Evolutionary conservation across 2,797 vertebrate genomes (phyloP).

Genomic region (Acanthis flammea): DNA sequence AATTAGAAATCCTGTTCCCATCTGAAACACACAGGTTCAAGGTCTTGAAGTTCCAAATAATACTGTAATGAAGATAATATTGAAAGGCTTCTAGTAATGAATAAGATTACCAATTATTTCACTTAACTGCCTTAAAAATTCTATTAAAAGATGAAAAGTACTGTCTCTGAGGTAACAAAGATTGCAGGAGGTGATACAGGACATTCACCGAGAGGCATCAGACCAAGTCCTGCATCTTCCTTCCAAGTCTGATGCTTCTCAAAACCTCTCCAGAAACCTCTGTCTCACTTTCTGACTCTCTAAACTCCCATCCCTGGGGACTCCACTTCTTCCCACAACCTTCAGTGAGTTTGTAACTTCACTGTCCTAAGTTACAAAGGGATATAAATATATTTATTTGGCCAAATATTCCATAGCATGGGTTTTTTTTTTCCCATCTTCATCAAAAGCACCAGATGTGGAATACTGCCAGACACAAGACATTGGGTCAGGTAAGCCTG

Average conservation of each 20-base stretch:
- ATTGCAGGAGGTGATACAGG: background rate
- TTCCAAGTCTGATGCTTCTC: background rate
- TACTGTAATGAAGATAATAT: background rate
- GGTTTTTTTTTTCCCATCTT: fast-evolving
- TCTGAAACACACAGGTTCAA: background rate
- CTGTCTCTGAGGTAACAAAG: background rate
- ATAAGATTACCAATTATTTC: background rate
- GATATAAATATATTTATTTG: background rate
- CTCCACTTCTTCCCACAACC: background rate
- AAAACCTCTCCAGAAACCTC: background rate
- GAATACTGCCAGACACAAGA: background rate
- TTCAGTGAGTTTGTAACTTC: background rate
- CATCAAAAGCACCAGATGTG: background rate
- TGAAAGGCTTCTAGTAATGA: background rate
- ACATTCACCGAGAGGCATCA: background rate
- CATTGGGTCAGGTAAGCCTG: background rate
- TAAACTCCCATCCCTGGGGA: background rate
- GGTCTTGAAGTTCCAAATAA: background rate
- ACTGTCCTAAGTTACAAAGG: background rate
- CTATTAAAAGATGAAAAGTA: background rate
- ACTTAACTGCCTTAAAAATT: background rate
- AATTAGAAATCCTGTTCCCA: background rate
- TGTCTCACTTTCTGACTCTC: background rate
- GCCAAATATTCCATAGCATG: background rate
- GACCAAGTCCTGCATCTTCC: background rate